A percentile compares a stretch with the other conserved stretches of the same genome.
Evolutionary conservation across 2,797 vertebrate species (phyloP).

Genomic region (Macropus fuliginosus): DNA sequence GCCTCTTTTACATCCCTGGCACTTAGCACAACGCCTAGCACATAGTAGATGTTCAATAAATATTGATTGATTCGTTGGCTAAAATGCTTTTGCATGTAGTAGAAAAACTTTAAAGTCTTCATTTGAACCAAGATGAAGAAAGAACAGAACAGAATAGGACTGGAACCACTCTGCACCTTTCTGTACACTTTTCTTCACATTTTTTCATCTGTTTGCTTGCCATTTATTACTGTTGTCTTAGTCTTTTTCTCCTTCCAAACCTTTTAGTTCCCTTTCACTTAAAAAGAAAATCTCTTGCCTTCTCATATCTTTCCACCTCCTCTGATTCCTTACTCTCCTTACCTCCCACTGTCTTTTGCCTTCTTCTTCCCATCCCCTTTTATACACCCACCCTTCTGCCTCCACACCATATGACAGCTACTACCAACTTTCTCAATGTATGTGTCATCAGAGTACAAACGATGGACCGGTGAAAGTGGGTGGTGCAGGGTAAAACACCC

Average conservation of each 20-base stretch:
- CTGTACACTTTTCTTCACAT: background rate
- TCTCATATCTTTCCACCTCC: background rate
- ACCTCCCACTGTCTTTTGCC: background rate
- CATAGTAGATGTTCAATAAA: background rate
- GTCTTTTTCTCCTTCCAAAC: background rate
- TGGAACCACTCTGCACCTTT: background rate
- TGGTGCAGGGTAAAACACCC: constrained; percentile 26
- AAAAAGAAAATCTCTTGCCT: background rate
- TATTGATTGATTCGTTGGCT: background rate
- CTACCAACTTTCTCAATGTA: constrained; percentile 46
- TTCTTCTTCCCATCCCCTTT: constrained; percentile 23
- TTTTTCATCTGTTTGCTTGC: background rate
- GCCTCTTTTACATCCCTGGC: background rate
- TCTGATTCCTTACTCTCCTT: constrained; percentile 21
- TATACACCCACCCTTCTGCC: background rate
- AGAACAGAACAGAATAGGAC: background rate
- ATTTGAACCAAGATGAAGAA: constrained; percentile 18
- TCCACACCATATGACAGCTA: constrained; percentile 10
- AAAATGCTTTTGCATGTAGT: background rate
- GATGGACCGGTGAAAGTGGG: constrained; percentile 28
- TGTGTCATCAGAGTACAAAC: constrained; percentile 12
- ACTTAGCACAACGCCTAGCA: background rate
- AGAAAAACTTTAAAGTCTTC: constrained; percentile 8
- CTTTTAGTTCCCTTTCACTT: background rate
- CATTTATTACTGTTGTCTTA: background rate